Base-by-base conservation (phyloP, 2,113 vertebrate species). In the Coreoperca whiteheadi region DNA sequence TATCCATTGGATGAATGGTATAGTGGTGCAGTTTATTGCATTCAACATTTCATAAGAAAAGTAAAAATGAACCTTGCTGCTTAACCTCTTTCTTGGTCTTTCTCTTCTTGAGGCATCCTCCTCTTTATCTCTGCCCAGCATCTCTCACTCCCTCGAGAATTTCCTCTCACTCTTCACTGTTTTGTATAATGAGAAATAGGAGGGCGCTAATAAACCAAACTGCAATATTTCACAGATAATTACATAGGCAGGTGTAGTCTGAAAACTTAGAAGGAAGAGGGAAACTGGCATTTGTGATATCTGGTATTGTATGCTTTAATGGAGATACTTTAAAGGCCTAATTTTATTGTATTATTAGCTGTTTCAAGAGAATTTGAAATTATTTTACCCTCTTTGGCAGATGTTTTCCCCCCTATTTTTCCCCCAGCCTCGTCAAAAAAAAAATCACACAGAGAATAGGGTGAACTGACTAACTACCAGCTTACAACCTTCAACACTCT, bases 181-280 rank as follows among this genome's bases (percentile, higher is more conserved):
- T 78, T 61, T 46, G 8, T 30, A 61, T 56, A 75, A 54, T 0
- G 0, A 54, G n/a, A 32, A 63, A 68, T 23, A 30, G 15, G 32
- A 60, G 20, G 39, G 37, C 78, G 74, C 25, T 82, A 56, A 79
- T 79, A 39, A 82, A 68, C 11, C 48, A 28, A 76, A 61, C 43
- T 78, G 72, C 76, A 51, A 73, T 20, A 53, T 54, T 43, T 75
- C 57, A 82, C 70, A 75, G n/a, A 50, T 64, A 25, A 46, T 63
- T 54, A 37, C 21, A 32, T 6, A 66, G 16, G 21, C 53, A 69
- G 39, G 53, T 69, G 50, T 43, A 59, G 53, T 68, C 28, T 75
- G 39, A 76, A 66, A 82, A 79, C 51, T 68, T 25, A 28, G 8
- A 34, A 61, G 23, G 63, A 41, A 66, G 25, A 59, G 25, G 12